phyloP scores from a whole-genome alignment of 2,888 invertebrate species.

The Sipha maydis region DNA sequence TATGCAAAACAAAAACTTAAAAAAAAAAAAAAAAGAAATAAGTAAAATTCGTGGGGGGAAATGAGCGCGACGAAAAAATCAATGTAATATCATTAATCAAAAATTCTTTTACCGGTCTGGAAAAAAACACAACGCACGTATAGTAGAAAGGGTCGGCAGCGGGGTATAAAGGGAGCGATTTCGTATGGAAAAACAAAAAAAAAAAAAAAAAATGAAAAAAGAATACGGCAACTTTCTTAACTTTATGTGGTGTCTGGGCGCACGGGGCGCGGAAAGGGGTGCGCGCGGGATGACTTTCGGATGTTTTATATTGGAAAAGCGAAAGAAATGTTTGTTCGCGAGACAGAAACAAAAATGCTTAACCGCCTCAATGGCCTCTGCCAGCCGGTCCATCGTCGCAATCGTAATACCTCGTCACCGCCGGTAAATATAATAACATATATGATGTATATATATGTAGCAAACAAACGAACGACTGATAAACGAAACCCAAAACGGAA shows the following conservation, averaged over 20 bases:
- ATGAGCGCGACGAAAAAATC: constrained; percentile 49
- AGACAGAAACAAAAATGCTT: constrained; percentile 57
- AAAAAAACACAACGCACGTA: constrained; percentile 22
- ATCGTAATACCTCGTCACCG: constrained; percentile 19
- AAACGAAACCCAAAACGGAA: constrained; percentile 45
- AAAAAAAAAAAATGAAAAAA: constrained; percentile 10
- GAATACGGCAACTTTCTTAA: constrained; percentile 50
- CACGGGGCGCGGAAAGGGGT: neutral
- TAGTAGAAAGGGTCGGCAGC: neutral
- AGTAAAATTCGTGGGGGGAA: constrained; percentile 23
- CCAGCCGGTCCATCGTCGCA: neutral
- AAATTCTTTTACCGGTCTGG: constrained; percentile 61
- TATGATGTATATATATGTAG: neutral
- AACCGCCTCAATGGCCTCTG: neutral
- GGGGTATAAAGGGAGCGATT: constrained; percentile 39
- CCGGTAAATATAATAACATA: neutral
- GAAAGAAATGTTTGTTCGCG: constrained; percentile 52
- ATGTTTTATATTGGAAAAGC: constrained; percentile 60
- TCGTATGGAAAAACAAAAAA: constrained; percentile 39
- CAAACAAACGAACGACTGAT: constrained; percentile 11
- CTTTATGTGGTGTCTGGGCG: constrained; percentile 57
- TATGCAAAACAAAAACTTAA: constrained; percentile 55
- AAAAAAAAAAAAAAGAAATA: constrained; percentile 11
- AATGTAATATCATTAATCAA: constrained; percentile 62
- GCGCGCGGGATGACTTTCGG: constrained; percentile 53